phyloP scores from a whole-genome alignment of 2,113 vertebrate species.

The Sigmodon hispidus region DNA sequence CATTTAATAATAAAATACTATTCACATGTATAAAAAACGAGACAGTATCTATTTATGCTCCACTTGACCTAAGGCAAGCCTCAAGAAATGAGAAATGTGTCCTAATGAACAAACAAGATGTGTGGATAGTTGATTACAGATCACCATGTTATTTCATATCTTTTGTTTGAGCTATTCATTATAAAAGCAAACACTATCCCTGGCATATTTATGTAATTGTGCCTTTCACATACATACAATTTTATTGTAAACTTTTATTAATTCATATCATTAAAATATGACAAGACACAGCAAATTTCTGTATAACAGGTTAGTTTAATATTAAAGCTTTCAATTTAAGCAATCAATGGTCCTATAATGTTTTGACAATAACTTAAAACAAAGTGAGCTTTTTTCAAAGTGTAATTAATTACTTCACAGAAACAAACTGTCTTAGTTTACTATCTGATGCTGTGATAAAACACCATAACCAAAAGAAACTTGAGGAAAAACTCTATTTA shows the following conservation, averaged over 20 bases:
- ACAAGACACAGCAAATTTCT: neutral
- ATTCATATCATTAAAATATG: neutral
- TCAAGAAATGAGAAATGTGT: neutral
- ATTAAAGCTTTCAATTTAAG: neutral
- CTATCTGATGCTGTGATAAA: neutral
- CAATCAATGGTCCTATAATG: neutral
- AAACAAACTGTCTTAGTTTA: neutral
- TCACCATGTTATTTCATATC: neutral
- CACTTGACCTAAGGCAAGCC: neutral
- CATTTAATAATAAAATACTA: slow-evolving; percentile 18
- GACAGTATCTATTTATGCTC: neutral
- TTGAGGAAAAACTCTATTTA: neutral
- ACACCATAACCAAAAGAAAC: neutral
- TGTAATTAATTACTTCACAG: neutral
- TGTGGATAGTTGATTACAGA: neutral
- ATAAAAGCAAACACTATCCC: neutral
- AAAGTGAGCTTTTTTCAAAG: neutral
- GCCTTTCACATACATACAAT: neutral
- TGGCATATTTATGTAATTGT: neutral
- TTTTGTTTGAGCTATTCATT: neutral
- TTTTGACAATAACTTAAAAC: neutral
- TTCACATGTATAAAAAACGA: neutral
- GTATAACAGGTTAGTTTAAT: neutral
- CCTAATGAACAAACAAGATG: neutral
- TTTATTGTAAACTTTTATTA: neutral